A percentile compares a stretch with the other conserved stretches of the same genome.
Evolutionary conservation across 2,888 invertebrate genomes (phyloP).

Genomic region (Trisateles emortualis): DNA sequence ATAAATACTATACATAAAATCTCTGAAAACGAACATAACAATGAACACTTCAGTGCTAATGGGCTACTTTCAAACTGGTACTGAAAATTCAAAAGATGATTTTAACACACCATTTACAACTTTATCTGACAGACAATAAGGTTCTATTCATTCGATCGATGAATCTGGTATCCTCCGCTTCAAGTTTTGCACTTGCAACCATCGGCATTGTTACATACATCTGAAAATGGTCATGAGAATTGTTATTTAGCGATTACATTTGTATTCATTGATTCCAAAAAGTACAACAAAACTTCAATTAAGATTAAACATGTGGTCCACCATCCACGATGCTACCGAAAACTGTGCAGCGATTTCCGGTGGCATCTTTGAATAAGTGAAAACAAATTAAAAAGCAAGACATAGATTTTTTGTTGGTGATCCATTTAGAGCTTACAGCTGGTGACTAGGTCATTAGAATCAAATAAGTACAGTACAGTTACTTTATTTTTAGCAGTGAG

Average conservation of each 20-base stretch:
- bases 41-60: slow-evolving; percentile 30
- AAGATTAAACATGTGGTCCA: background rate
- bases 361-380: background rate
- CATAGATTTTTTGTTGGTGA: slow-evolving; percentile 17
- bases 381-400: slow-evolving; percentile 5
- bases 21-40: slow-evolving; percentile 34
- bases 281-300: background rate
- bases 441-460: slow-evolving; percentile 52
- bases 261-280: background rate
- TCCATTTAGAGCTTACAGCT: slow-evolving; percentile 42
- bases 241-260: slow-evolving; percentile 10
- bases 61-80: slow-evolving; percentile 29
- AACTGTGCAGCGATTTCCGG: too few species aligned
- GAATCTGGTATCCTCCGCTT: slow-evolving; percentile 13
- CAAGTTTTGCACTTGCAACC: slow-evolving; percentile 23
- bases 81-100: slow-evolving; percentile 20
- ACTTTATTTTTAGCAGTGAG: slow-evolving; percentile 56
- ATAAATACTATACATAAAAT: slow-evolving; percentile 24
- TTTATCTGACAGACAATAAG: slow-evolving; percentile 6
- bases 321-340: background rate
- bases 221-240: slow-evolving; percentile 19
- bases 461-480: slow-evolving; percentile 49
- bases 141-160: slow-evolving; percentile 13
- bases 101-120: slow-evolving; percentile 13
- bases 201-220: slow-evolving; percentile 14